Evolutionary conservation across 2,888 invertebrate genomes (phyloP), one percentile per base, ranked within the genome.

Genomic region (Acanthosepion esculentum): DNA sequence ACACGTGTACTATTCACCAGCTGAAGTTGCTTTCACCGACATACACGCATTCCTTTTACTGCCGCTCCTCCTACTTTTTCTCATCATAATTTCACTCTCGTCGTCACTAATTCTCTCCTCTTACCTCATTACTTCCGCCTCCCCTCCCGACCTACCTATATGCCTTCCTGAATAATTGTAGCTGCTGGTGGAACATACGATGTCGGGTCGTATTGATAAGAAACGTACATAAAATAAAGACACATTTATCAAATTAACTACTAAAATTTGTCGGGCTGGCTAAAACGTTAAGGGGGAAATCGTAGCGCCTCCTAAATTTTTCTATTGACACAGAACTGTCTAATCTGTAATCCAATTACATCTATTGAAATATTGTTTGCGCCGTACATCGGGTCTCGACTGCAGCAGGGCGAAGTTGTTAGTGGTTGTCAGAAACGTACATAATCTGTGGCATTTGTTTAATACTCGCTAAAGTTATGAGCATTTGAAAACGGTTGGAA

Each of bases 311-410:
- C 78, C 18, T 78, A 78, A 78, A n/a, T 78, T 23, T 33, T n/a
- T 78, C 78, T 78, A 78, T 78, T 78, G 78, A 78, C n/a, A 78
- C 33, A 78, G n/a, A 78, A 78, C 78, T 78, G 78, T 78, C 78
- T 78, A n/a, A 78, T 78, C 78, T 78, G 12, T n/a, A 78, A 78
- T 78, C 15, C n/a, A 33, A 33, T 78, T 33, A 78, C 78, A 10
- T 4, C 78, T 18, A 78, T 78, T 78, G n/a, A 78, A 78, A 33
- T 33, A 78, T n/a, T 78, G 78, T 78, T 78, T 78, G n/a, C 78
- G 20, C 33, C 78, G 78, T n/a, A 78, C 15, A 33, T 3, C 64
- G 18, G 78, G 78, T 33, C n/a, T 78, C n/a, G 78, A n/a, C 78
- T n/a, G 33, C 23, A 33, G 18, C n/a, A n/a, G 78, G 78, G n/a